These are phyloP conservation scores for Apus apus DNA, from an alignment of 2,113 vertebrate genomes.

Conservation along the genomic window DNA sequence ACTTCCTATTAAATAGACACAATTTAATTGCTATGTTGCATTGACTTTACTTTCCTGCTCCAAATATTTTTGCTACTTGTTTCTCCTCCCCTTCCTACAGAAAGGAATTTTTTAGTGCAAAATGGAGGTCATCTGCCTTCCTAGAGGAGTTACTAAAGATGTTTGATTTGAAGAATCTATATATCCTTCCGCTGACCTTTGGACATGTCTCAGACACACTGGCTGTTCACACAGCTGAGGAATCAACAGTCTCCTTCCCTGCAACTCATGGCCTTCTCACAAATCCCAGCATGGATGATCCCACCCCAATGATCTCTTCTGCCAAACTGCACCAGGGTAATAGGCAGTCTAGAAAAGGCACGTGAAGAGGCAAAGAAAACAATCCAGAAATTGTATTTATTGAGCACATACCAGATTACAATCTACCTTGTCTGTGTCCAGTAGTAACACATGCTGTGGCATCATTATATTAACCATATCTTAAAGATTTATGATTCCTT, in stretches of 20 bases:
- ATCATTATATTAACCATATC: background rate
- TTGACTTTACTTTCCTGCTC: background rate
- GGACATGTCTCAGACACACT: background rate
- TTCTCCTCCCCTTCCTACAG: background rate
- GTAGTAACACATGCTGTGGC: fast-evolving
- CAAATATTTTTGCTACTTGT: background rate
- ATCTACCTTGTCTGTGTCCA: background rate
- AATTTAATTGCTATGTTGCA: background rate
- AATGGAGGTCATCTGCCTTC: background rate
- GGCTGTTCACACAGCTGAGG: background rate
- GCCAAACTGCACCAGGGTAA: background rate
- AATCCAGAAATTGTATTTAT: background rate
- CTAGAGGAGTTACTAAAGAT: background rate
- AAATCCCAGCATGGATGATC: fast-evolving
- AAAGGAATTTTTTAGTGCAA: background rate
- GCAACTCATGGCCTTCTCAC: background rate
- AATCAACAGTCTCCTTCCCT: background rate
- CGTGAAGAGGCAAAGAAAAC: background rate
- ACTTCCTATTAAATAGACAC: background rate
- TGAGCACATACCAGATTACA: background rate
- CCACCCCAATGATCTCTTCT: fast-evolving
- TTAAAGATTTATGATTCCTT: background rate
- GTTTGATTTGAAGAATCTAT: background rate
- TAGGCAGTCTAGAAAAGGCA: background rate
- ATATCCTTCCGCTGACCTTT: background rate